These are phyloP conservation scores for Acanthornis magna DNA, from an alignment of 2,797 vertebrate species.

Conservation along the genomic window DNA sequence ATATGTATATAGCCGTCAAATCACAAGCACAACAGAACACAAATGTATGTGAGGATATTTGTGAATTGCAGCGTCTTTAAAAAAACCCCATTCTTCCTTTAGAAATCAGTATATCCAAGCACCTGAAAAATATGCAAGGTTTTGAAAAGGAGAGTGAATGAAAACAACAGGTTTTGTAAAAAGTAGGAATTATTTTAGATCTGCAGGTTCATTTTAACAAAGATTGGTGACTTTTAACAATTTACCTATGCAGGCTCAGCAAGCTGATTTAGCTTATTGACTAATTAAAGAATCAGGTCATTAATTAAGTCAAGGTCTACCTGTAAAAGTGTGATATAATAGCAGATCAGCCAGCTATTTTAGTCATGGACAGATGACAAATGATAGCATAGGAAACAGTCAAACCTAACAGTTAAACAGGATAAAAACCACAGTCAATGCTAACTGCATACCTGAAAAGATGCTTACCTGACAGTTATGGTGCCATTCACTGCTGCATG, in stretches of 20 bases:
- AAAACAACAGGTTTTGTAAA: neutral
- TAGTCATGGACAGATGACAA: neutral
- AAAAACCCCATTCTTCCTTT: neutral
- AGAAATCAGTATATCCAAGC: neutral
- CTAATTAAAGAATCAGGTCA: neutral
- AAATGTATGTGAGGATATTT: neutral
- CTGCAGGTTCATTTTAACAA: neutral
- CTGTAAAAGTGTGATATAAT: neutral
- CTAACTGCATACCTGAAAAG: neutral
- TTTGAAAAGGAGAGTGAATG: neutral
- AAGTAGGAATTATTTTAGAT: neutral
- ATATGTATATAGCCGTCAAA: neutral
- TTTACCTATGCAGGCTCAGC: neutral
- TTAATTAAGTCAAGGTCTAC: neutral
- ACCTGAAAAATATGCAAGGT: rapidly evolving
- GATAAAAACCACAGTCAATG: neutral
- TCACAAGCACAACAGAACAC: neutral
- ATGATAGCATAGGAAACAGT: neutral
- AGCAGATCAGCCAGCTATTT: neutral
- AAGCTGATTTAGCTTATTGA: neutral
- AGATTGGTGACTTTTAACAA: neutral
- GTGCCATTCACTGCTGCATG: neutral
- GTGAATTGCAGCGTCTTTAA: neutral
- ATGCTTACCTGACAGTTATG: neutral
- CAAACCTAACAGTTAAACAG: neutral